phyloP scores from a whole-genome alignment of 2,113 vertebrate species.

The Thalassoma bifasciatum region DNA sequence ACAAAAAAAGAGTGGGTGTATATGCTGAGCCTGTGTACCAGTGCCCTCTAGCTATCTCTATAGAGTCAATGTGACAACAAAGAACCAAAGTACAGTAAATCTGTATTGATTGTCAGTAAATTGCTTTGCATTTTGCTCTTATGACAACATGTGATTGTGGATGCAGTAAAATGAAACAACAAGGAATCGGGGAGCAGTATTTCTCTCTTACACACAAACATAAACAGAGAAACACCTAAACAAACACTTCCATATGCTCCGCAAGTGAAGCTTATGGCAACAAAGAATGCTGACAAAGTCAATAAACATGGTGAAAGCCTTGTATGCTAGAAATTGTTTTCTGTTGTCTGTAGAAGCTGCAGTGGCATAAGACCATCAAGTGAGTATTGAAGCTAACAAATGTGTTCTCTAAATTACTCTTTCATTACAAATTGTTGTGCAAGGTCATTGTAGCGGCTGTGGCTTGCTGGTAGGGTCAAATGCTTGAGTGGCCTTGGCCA shows the following conservation, averaged over 20 bases:
- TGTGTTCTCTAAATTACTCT: constrained; percentile 25
- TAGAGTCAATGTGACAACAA: constrained; percentile 10
- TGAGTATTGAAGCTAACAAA: constrained; percentile 26
- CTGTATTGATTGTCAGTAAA: constrained; percentile 48
- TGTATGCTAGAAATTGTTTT: constrained; percentile 29
- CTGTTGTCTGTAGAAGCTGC: neutral
- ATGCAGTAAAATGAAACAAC: neutral
- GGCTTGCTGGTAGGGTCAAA: no score
- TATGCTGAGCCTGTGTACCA: neutral
- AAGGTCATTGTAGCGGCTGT: neutral
- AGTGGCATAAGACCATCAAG: constrained; percentile 24
- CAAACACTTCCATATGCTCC: neutral
- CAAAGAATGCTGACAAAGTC: constrained; percentile 8
- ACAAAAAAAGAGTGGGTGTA: neutral
- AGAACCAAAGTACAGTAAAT: constrained; percentile 23
- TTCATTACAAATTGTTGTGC: constrained; percentile 2
- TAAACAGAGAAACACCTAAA: constrained; percentile 1
- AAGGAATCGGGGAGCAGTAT: neutral
- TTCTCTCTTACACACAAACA: neutral
- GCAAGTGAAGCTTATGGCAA: constrained; percentile 6
- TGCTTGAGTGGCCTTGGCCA: no score
- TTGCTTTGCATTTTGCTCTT: constrained; percentile 46
- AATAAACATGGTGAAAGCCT: constrained; percentile 28
- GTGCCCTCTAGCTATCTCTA: neutral
- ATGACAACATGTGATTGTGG: constrained; percentile 32